These are phyloP conservation scores for Brenthis ino DNA, from an alignment of 2,888 invertebrate species.

Conservation along the genomic window DNA sequence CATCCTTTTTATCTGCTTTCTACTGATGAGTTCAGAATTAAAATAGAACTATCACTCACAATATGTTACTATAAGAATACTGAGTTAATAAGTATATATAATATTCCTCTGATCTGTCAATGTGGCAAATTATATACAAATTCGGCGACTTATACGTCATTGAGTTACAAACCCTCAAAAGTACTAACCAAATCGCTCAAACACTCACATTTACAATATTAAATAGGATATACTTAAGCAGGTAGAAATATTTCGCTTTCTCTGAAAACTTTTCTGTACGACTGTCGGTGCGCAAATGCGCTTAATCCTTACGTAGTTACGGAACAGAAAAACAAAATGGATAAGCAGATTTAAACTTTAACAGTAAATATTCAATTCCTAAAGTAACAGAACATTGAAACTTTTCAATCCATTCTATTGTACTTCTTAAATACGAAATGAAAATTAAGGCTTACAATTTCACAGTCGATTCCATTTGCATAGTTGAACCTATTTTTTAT, in stretches of 20 bases:
- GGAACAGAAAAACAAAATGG: constrained; percentile 12
- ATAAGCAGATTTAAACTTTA: constrained; percentile 22
- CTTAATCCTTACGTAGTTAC: constrained; percentile 15
- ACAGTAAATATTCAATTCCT: constrained; percentile 22
- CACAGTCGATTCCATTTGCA: neutral
- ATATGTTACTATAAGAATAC: too few species aligned
- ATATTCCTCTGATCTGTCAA: too few species aligned
- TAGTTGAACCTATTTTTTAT: constrained; percentile 1
- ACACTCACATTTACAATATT: too few species aligned
- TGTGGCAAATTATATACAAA: too few species aligned
- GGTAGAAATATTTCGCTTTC: neutral
- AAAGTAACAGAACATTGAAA: constrained; percentile 18
- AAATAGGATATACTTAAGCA: too few species aligned
- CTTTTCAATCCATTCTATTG: constrained; percentile 7
- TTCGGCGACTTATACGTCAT: too few species aligned
- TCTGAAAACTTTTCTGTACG: neutral
- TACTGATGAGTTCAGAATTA: too few species aligned
- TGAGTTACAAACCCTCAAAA: too few species aligned
- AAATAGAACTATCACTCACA: too few species aligned
- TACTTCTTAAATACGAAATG: neutral
- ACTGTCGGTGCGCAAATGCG: constrained; percentile 8
- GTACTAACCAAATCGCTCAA: too few species aligned
- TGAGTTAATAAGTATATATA: too few species aligned
- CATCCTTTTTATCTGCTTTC: too few species aligned
- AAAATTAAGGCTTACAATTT: constrained; percentile 9